A percentile compares a stretch with the other conserved stretches of the same genome.
Conservation (phyloP, 2,797 vertebrate genomes). For the Kryptopterus vitreolus region DNA sequence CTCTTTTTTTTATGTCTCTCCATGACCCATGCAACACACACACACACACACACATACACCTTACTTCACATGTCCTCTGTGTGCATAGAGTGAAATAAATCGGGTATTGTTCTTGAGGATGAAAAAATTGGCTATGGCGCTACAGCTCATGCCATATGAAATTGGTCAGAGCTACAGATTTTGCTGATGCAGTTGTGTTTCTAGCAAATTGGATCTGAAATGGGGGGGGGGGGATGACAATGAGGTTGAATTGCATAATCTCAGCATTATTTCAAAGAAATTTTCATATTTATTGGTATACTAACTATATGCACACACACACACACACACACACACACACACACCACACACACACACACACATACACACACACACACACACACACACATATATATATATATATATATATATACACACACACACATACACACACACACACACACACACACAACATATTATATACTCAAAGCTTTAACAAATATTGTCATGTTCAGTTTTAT, state of each 20-base stretch:
- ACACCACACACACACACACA: no score
- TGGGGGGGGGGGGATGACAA: background rate
- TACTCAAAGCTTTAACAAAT: background rate
- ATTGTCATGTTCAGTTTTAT: background rate
- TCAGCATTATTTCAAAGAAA: constrained; percentile 14
- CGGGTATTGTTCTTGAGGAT: constrained; percentile 68
- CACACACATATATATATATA: no score
- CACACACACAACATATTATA: no score
- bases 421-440: no score
- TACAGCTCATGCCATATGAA: constrained; percentile 11
- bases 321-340: no score
- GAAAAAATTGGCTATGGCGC: constrained; percentile 56
- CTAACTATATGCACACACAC: no score
- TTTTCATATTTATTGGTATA: background rate
- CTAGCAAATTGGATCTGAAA: constrained; percentile 15
- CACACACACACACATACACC: constrained; percentile 47
- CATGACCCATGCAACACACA: constrained; percentile 51
- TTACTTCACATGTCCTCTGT: constrained; percentile 70
- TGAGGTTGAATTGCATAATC: background rate
- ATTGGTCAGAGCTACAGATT: constrained; percentile 5
- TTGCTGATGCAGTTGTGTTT: constrained; percentile 30
- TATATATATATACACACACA: no score
- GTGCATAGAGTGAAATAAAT: constrained; percentile 70
- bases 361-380: no score
- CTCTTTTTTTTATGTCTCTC: constrained; percentile 60